phyloP scores from a whole-genome alignment of 1,140 invertebrate genomes.

The Wasmannia auropunctata region DNA sequence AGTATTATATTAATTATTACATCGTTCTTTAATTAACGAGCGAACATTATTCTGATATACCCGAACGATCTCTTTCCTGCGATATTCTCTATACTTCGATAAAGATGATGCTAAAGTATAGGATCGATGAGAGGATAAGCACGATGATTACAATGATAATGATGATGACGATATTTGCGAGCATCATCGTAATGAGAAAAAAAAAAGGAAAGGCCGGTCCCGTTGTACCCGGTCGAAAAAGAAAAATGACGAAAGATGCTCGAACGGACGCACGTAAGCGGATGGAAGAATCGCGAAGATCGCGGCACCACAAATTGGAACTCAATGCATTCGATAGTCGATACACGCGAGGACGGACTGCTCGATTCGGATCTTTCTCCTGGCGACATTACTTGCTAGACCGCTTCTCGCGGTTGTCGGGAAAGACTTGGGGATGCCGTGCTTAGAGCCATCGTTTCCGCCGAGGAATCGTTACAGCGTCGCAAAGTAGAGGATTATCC shows the following conservation, averaged over 20 bases:
- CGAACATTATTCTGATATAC: neutral
- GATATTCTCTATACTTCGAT: neutral
- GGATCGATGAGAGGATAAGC: neutral
- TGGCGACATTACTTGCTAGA: neutral
- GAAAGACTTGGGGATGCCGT: neutral
- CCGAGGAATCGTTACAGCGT: slow-evolving; percentile 18
- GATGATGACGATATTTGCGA: slow-evolving; percentile 17
- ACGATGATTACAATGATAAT: slow-evolving; percentile 31
- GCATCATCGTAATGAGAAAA: slow-evolving; percentile 18
- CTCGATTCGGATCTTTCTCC: neutral
- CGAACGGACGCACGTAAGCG: neutral
- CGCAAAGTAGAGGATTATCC: slow-evolving; percentile 43
- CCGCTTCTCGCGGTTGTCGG: neutral
- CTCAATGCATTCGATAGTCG: slow-evolving; percentile 18
- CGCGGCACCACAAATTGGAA: neutral
- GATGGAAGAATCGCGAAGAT: neutral
- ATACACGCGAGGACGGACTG: neutral
- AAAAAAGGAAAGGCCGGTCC: neutral
- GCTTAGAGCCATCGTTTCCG: neutral
- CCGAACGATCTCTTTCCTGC: neutral
- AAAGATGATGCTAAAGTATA: slow-evolving; percentile 1
- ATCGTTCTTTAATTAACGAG: slow-evolving; percentile 75
- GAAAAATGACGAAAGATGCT: neutral
- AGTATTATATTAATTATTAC: slow-evolving; percentile 78
- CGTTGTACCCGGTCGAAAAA: neutral